Evolutionary conservation across 2,113 vertebrate species (phyloP).

Genomic region (Anarhynchus alexandrinus): DNA sequence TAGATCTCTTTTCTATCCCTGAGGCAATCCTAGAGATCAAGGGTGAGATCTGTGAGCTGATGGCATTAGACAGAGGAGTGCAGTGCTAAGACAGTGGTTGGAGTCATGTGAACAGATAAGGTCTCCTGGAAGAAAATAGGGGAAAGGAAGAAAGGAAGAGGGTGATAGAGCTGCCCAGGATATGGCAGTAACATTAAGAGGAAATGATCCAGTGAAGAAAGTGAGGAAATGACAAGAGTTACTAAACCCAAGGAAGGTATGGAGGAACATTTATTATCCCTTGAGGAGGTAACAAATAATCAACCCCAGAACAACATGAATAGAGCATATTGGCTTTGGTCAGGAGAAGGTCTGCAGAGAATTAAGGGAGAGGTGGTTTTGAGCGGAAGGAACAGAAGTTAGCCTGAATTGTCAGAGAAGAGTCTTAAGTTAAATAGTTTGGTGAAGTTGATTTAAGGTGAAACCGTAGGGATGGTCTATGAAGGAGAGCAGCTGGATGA

Average conservation of each 20-base stretch:
- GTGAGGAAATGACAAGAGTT: background rate
- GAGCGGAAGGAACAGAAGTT: background rate
- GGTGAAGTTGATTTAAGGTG: background rate
- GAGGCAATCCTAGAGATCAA: background rate
- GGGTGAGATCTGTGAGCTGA: background rate
- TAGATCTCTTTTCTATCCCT: background rate
- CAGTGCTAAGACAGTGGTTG: background rate
- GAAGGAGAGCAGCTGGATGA: background rate
- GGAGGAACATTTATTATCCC: background rate
- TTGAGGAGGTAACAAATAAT: background rate
- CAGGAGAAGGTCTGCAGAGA: background rate
- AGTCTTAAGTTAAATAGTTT: background rate
- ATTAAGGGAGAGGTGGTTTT: background rate
- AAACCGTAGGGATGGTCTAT: background rate
- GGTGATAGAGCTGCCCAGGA: background rate
- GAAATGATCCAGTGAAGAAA: background rate
- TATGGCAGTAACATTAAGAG: background rate
- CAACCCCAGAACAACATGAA: background rate
- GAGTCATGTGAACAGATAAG: background rate
- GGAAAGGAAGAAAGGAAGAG: background rate
- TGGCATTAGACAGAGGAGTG: background rate
- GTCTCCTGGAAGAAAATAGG: background rate
- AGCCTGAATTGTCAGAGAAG: background rate
- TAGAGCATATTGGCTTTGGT: background rate
- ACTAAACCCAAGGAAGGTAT: background rate